Evolutionary conservation across 23 tunicate genomes (phyloP).

Genomic region (Phallusia fumigata): DNA sequence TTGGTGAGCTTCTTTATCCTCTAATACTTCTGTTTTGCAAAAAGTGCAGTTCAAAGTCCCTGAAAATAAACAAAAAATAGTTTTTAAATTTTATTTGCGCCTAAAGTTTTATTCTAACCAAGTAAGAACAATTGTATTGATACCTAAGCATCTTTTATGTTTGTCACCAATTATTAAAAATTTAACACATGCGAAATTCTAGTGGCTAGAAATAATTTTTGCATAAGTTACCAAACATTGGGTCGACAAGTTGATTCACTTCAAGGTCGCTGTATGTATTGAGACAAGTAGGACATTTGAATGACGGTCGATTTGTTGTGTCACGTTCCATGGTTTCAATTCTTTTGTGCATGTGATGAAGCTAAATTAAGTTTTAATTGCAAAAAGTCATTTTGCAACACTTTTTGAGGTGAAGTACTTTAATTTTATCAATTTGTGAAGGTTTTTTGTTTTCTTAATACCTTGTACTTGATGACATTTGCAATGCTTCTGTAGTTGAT

Average conservation of each 20-base stretch:
- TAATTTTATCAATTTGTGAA: no score
- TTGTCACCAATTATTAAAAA: no score
- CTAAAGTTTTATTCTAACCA: no score
- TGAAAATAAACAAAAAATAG: constrained; percentile 8
- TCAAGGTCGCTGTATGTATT: constrained; percentile 94
- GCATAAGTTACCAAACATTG: constrained; percentile 45
- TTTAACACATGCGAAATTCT: no score
- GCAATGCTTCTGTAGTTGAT: constrained; percentile 83
- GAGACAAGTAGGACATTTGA: constrained; percentile 89
- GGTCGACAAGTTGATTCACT: constrained; percentile 77
- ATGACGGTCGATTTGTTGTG: constrained; percentile 78
- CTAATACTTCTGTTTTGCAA: constrained; percentile 72
- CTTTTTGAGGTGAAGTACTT: no score
- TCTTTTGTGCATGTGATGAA: constrained; percentile 81
- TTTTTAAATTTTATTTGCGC: no score
- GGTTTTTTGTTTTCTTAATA: background rate
- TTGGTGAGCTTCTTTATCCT: constrained; percentile 58
- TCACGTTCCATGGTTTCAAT: constrained; percentile 90
- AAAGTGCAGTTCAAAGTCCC: constrained; percentile 78
- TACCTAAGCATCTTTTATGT: no score
- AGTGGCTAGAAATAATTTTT: no score
- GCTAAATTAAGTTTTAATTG: background rate
- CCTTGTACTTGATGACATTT: constrained; percentile 89
- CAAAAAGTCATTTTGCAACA: no score
- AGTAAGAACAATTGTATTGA: no score